Percentiles rank a stretch among this genome's conserved stretches.
Evolutionary conservation across 2,888 invertebrate species (phyloP).

Genomic region (Calliphora vomitoria): DNA sequence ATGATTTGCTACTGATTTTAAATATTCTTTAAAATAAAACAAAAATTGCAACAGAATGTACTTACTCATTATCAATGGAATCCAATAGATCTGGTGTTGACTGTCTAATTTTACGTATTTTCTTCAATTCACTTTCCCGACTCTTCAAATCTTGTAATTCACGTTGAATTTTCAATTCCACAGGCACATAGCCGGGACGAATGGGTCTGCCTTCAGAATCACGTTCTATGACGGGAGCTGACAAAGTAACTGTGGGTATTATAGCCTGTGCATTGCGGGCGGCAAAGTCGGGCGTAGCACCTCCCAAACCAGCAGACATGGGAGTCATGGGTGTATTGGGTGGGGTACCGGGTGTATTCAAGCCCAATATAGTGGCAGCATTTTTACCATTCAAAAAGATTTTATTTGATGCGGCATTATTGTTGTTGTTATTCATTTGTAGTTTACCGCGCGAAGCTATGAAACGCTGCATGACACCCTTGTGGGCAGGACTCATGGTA

Average conservation of each 20-base stretch:
- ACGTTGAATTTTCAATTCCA: conserved; percentile 94
- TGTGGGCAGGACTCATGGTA: conserved; percentile 88
- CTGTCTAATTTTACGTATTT: conserved; percentile 87
- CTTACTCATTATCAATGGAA: conserved; percentile 87
- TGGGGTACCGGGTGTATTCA: conserved; percentile 57
- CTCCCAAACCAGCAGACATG: conserved; percentile 77
- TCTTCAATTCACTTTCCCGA: conserved; percentile 92
- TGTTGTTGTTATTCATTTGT: conserved; percentile 77
- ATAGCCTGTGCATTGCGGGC: conserved; percentile 72
- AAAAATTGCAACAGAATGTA: conserved; percentile 11
- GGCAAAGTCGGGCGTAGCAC: conserved; percentile 41
- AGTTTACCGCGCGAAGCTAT: conserved; percentile 92
- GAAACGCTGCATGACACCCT: conserved; percentile 93
- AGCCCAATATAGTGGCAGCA: conserved; percentile 68
- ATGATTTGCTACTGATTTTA: too few species aligned
- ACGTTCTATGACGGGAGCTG: conserved; percentile 85
- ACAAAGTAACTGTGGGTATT: conserved; percentile 80
- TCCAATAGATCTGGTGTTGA: conserved; percentile 88
- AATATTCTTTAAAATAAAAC: neutral
- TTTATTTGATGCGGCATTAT: conserved; percentile 55
- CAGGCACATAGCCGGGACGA: conserved; percentile 92
- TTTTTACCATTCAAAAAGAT: conserved; percentile 72
- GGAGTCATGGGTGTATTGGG: conserved; percentile 73
- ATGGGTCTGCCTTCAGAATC: conserved; percentile 88
- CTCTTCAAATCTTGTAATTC: conserved; percentile 94